Percentiles rank a stretch among this genome's conserved stretches.
Conservation (phyloP, 2,113 vertebrate species). For the Platysteira castanea region DNA sequence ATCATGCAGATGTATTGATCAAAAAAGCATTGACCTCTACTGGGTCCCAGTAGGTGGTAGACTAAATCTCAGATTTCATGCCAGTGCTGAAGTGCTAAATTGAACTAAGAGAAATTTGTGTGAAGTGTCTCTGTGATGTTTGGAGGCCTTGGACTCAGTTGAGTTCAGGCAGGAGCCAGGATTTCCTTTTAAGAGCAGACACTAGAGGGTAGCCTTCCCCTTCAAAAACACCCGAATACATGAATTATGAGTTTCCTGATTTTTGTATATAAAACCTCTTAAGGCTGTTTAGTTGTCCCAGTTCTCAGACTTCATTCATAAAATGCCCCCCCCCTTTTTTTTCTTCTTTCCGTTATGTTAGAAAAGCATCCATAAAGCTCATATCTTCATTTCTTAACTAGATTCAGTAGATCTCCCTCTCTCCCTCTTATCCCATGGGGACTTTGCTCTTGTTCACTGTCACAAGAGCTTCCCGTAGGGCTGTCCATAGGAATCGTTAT, state of each 20-base stretch:
- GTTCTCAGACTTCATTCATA: background rate
- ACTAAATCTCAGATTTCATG: background rate
- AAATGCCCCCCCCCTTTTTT: background rate
- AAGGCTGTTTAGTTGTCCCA: background rate
- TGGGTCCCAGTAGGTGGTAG: background rate
- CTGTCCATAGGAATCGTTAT: background rate
- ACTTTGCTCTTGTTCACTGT: background rate
- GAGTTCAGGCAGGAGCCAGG: background rate
- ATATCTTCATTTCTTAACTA: background rate
- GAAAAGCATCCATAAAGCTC: background rate
- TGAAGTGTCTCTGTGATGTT: background rate
- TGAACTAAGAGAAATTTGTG: background rate
- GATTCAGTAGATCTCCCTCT: background rate
- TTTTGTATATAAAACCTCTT: background rate
- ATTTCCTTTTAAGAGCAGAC: background rate
- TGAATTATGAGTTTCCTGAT: background rate
- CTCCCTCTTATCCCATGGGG: background rate
- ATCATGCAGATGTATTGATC: background rate
- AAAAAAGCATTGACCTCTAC: background rate
- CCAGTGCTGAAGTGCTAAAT: background rate
- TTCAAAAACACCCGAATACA: background rate
- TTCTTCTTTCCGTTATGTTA: background rate
- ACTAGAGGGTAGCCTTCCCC: constrained; percentile 22
- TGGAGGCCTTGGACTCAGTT: background rate
- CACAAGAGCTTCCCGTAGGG: background rate